Evolutionary conservation across 2,113 vertebrate genomes (phyloP).

Genomic region (Machaerirhynchus nigripectus): DNA sequence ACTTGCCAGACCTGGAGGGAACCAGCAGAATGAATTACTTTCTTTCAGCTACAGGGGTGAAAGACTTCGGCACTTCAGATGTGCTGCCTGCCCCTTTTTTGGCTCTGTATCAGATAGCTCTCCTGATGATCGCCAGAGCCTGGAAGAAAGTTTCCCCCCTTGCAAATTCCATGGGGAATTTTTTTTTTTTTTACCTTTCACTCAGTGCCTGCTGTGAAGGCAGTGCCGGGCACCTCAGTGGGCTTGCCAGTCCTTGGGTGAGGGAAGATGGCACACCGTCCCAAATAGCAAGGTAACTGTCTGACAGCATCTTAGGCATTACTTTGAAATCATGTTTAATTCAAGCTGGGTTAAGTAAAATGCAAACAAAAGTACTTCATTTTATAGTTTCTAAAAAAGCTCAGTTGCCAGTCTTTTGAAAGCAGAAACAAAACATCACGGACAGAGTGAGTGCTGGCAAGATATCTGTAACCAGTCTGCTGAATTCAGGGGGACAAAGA

Average conservation of each 20-base stretch:
- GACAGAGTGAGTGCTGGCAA: background rate
- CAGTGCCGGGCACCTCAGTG: background rate
- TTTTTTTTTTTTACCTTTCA: background rate
- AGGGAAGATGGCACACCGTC: background rate
- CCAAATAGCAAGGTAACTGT: background rate
- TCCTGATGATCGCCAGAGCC: background rate
- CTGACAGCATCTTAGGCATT: background rate
- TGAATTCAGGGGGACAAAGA: background rate
- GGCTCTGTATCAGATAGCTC: background rate
- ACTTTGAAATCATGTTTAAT: background rate
- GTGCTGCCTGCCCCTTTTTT: background rate
- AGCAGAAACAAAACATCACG: background rate
- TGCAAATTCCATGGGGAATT: background rate
- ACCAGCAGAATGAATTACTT: background rate
- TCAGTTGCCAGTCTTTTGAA: background rate
- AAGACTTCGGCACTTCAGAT: background rate
- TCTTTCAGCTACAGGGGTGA: background rate
- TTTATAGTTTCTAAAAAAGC: background rate
- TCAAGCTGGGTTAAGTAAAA: background rate
- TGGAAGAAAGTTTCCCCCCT: background rate
- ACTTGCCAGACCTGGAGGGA: background rate
- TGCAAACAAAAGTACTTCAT: background rate
- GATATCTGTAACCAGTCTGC: background rate
- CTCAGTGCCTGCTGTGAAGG: fast-evolving
- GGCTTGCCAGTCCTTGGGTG: background rate